These are phyloP conservation scores for Sitodiplosis mosellana DNA, from an alignment of 1,140 invertebrate species.

Conservation along the genomic window DNA sequence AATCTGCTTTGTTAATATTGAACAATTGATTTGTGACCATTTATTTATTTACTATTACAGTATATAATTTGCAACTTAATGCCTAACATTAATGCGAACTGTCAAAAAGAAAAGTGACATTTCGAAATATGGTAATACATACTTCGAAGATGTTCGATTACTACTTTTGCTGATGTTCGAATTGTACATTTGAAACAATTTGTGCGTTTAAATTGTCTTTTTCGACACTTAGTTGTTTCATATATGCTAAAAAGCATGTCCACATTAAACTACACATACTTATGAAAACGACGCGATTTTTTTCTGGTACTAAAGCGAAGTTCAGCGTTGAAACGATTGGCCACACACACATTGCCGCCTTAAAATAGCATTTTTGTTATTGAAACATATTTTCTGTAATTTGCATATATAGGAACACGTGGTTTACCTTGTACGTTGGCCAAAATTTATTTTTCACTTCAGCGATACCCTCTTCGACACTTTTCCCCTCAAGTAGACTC, in stretches of 20 bases:
- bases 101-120: too few species aligned
- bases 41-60: too few species aligned
- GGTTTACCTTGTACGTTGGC: constrained; percentile 58
- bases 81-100: too few species aligned
- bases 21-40: too few species aligned
- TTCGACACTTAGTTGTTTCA: constrained; percentile 38
- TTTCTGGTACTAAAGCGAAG: constrained; percentile 54
- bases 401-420: neutral
- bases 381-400: neutral
- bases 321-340: constrained; percentile 69
- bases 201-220: neutral
- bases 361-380: constrained; percentile 8
- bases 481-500: constrained; percentile 55
- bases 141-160: too few species aligned
- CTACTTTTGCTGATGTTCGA: too few species aligned
- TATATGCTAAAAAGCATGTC: constrained; percentile 74
- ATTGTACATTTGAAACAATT: too few species aligned
- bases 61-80: too few species aligned
- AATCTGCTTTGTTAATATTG: too few species aligned
- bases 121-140: too few species aligned
- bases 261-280: constrained; percentile 65
- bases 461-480: constrained; percentile 38
- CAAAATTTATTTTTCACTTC: constrained; percentile 59
- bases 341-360: constrained; percentile 66
- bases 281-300: constrained; percentile 67